These are phyloP conservation scores for Saccopteryx leptura DNA, from an alignment of 2,113 vertebrate species.

Conservation along the genomic window DNA sequence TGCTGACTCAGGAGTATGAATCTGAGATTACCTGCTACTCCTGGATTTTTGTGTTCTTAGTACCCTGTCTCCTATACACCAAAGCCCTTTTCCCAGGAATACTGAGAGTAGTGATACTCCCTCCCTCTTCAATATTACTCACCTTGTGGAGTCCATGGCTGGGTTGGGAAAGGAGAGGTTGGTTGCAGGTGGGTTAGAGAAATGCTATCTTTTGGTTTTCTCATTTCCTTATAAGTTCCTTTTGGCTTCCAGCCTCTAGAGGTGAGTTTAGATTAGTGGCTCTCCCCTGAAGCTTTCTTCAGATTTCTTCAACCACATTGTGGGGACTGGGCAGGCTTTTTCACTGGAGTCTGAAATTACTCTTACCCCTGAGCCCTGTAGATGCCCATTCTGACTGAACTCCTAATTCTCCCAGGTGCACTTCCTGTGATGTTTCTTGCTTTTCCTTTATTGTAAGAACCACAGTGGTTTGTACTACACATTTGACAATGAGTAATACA, in stretches of 20 bases:
- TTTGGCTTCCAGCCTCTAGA: neutral
- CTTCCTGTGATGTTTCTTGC: neutral
- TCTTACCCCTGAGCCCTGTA: neutral
- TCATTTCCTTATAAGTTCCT: neutral
- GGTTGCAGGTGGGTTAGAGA: neutral
- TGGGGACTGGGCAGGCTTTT: neutral
- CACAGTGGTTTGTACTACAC: neutral
- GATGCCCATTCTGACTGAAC: neutral
- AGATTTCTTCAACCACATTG: neutral
- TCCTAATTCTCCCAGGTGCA: rapidly evolving
- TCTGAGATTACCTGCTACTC: neutral
- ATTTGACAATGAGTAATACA: neutral
- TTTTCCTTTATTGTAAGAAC: neutral
- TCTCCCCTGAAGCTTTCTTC: neutral
- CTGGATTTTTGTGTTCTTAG: neutral
- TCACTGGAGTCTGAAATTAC: neutral
- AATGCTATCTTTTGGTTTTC: neutral
- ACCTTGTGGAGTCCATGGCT: neutral
- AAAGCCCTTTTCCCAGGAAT: neutral
- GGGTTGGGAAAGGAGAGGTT: neutral
- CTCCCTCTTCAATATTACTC: neutral
- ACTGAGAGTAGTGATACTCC: neutral
- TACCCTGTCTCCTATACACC: neutral
- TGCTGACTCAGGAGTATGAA: neutral
- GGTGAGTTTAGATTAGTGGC: neutral